Conservation (phyloP, 2,113 vertebrate genomes). For the Chitala chitala region DNA sequence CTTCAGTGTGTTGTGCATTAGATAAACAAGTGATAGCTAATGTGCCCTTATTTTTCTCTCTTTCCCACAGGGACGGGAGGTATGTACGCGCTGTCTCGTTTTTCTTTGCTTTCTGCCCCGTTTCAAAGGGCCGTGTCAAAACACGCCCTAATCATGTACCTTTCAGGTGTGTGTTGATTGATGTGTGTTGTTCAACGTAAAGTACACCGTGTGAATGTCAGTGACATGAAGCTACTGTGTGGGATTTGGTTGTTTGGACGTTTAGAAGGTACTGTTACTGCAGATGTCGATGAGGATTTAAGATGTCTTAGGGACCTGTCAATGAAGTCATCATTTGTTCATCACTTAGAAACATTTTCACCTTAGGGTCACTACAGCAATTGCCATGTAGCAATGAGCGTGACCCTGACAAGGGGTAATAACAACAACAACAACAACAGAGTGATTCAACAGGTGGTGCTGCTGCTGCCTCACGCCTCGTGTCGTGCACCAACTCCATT, state of each 20-base stretch:
- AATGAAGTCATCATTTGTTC: too few species aligned
- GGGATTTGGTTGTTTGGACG: not conserved
- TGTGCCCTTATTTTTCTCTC: constrained; percentile 2
- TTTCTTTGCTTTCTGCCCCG: not conserved
- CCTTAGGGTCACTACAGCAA: too few species aligned
- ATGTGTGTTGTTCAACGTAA: not conserved
- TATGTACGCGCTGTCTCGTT: constrained; percentile 42
- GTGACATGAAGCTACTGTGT: not conserved
- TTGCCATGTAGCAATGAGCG: too few species aligned
- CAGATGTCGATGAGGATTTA: too few species aligned
- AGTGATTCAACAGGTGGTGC: too few species aligned
- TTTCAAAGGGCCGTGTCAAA: too few species aligned
- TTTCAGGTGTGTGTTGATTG: not conserved
- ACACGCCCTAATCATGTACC: not conserved
- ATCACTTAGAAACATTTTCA: too few species aligned
- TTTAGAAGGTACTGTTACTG: not conserved
- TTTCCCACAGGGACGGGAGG: constrained; percentile 71
- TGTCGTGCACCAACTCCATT: too few species aligned
- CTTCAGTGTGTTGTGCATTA: not conserved
- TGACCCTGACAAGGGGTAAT: too few species aligned
- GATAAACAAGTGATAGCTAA: constrained; percentile 2
- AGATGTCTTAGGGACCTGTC: too few species aligned
- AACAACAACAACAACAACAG: too few species aligned
- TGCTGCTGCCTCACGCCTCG: too few species aligned
- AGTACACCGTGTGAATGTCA: not conserved